These are phyloP conservation scores for Augiades crinisus DNA, from an alignment of 2,888 invertebrate species.

Conservation along the genomic window DNA sequence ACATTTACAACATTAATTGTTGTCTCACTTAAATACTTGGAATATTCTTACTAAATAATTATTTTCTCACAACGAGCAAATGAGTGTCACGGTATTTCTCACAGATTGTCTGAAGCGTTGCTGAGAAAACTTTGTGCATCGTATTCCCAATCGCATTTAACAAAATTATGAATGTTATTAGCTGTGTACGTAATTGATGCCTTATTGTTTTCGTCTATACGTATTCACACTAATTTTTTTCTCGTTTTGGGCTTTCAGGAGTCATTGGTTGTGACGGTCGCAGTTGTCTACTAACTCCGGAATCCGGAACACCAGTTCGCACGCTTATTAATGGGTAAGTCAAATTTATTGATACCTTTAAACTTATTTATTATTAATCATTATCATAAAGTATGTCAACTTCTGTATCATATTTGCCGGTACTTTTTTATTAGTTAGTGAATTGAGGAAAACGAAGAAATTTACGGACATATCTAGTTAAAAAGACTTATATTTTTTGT, in stretches of 20 bases:
- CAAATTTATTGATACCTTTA: too few relatives aligned
- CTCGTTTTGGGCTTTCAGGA: slow-evolving; percentile 46
- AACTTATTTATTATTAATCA: too few relatives aligned
- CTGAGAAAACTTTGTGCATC: slow-evolving; percentile 48
- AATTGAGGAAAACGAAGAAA: too few relatives aligned
- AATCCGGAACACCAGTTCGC: background rate
- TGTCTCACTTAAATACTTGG: slow-evolving; percentile 24
- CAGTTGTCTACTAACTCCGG: background rate
- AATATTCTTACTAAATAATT: slow-evolving; percentile 36
- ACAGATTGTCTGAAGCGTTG: slow-evolving; percentile 48
- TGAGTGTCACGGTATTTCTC: slow-evolving; percentile 52
- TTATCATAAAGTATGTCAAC: too few relatives aligned
- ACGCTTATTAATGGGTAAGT: slow-evolving; percentile 1
- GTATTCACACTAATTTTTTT: slow-evolving; percentile 37
- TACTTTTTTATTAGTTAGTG: background rate
- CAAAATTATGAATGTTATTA: slow-evolving; percentile 26
- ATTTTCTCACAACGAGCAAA: slow-evolving; percentile 47
- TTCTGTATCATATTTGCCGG: too few relatives aligned
- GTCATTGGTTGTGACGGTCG: slow-evolving; percentile 7
- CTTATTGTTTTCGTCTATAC: slow-evolving; percentile 20
- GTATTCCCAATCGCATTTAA: slow-evolving; percentile 41
- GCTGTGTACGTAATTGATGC: slow-evolving; percentile 19
- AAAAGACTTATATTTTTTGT: too few relatives aligned
- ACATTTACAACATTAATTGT: slow-evolving; percentile 23
- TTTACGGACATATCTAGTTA: too few relatives aligned